These are phyloP conservation scores for Panulirus ornatus DNA, from an alignment of 1,140 invertebrate species.

Conservation along the genomic window DNA sequence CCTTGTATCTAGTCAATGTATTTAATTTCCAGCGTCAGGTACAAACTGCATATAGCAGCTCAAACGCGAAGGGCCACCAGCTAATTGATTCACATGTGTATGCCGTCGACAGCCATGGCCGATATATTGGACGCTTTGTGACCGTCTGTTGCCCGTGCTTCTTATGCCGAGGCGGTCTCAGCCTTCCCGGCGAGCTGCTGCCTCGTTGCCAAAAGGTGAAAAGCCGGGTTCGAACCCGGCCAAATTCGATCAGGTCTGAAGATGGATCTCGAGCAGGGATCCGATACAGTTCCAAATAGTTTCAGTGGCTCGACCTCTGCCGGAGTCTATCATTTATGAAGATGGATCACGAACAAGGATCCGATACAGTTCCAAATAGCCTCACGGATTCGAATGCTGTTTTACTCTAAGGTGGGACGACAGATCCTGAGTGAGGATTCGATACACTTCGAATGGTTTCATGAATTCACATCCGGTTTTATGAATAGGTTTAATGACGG, in stretches of 20 bases:
- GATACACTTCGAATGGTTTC: neutral
- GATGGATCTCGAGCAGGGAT: neutral
- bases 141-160: conserved; percentile 55
- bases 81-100: conserved; percentile 72
- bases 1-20: conserved; percentile 47
- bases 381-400: neutral
- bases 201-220: conserved; percentile 21
- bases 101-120: conserved; percentile 55
- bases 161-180: conserved; percentile 58
- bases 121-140: conserved; percentile 67
- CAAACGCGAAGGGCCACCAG: conserved; percentile 55
- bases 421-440: neutral
- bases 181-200: neutral
- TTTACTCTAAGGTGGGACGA: neutral
- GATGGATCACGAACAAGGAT: neutral
- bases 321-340: neutral
- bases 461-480: neutral
- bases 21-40: conserved; percentile 63
- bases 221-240: conserved; percentile 2
- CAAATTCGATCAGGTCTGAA: conserved; percentile 28
- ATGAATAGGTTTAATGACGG: no score
- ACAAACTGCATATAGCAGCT: conserved; percentile 65
- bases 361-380: neutral
- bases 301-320: neutral
- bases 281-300: neutral